Base-by-base conservation (phyloP, 1,140 invertebrate genomes). In the Aethina tumida region DNA sequence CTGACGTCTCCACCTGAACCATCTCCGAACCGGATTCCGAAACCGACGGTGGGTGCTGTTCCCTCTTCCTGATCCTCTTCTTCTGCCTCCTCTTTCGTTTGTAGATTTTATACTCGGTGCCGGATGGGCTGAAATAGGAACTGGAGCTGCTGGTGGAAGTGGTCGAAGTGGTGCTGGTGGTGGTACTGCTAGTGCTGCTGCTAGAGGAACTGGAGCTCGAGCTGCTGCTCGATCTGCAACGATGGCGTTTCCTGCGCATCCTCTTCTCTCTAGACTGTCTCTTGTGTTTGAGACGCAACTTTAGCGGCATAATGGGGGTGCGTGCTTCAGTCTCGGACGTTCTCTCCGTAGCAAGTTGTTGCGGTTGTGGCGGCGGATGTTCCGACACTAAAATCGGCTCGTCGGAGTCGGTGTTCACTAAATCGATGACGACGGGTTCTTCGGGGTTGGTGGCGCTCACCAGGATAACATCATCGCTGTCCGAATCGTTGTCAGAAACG, bases 391-490 rank as follows among this genome's bases (percentile, higher is more conserved):
- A 35, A 21, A 50, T 47, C n/a, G 43, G 45, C 17, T 55, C 51
- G 33, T 53, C 48, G 9, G 50, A 49, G 45, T 53, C 50, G 8
- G 38, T 48, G n/a, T 53, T 49, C 7, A 53, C 33, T 17, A 53
- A 39, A 35, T 51, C 45, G 9, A 53, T 49, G 9, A 53, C 42
- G 1, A 55, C 41, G 4, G 56, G 54, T 26, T 53, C 49, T 17
- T 45, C 34, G 7, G 50, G 43, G 27, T 44, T 38, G 2, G 39
- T 38, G 13, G 28, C 38, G 19, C 47, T 36, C 5, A 49, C 42
- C 20, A 58, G 44, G 5, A 59, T 55, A 1, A 58, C 57, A 38
- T n/a, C n/a, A n/a, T 59, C 57, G 15, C 53, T 56, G 35, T 59
- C 53, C 29, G 48, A 31, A 28, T 47, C 47, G 17, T 38, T 44